Conservation (phyloP, 2,888 invertebrate genomes). For the Cybosia mesomella region DNA sequence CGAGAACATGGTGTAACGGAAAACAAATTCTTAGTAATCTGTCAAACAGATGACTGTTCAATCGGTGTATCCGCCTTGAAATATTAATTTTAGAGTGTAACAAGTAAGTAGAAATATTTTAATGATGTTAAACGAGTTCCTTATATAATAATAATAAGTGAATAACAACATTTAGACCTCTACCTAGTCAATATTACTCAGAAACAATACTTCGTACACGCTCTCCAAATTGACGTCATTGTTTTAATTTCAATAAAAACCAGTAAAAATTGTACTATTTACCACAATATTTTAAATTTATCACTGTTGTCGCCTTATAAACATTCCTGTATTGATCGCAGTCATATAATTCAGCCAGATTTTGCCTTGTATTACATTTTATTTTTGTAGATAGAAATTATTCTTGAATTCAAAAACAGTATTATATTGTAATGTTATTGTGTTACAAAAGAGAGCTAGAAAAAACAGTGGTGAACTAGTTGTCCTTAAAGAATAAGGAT, state of each 20-base stretch:
- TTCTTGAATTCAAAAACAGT: slow-evolving; percentile 38
- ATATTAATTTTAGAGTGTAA: slow-evolving; percentile 63
- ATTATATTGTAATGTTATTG: slow-evolving; percentile 59
- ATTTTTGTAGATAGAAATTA: slow-evolving; percentile 30
- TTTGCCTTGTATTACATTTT: background rate
- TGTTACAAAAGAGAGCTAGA: slow-evolving; percentile 57
- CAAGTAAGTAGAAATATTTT: slow-evolving; percentile 71
- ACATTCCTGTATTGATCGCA: background rate
- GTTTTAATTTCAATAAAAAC: slow-evolving; percentile 74
- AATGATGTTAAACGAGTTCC: slow-evolving; percentile 34
- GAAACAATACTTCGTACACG: slow-evolving; percentile 42
- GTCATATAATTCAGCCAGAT: background rate
- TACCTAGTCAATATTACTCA: slow-evolving; percentile 34
- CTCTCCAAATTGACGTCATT: slow-evolving; percentile 78
- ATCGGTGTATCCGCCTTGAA: slow-evolving; percentile 79
- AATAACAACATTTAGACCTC: slow-evolving; percentile 31
- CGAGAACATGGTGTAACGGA: slow-evolving; percentile 61
- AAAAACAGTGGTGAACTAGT: slow-evolving; percentile 51
- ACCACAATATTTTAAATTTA: background rate
- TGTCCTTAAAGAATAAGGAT: slow-evolving; percentile 50
- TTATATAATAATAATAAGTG: slow-evolving; percentile 27
- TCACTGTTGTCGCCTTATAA: background rate
- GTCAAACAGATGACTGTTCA: slow-evolving; percentile 83
- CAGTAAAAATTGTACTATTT: slow-evolving; percentile 55
- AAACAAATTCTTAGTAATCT: slow-evolving; percentile 73